Conservation (phyloP, 2,797 vertebrate species). For the Syngnathus rostellatus region DNA sequence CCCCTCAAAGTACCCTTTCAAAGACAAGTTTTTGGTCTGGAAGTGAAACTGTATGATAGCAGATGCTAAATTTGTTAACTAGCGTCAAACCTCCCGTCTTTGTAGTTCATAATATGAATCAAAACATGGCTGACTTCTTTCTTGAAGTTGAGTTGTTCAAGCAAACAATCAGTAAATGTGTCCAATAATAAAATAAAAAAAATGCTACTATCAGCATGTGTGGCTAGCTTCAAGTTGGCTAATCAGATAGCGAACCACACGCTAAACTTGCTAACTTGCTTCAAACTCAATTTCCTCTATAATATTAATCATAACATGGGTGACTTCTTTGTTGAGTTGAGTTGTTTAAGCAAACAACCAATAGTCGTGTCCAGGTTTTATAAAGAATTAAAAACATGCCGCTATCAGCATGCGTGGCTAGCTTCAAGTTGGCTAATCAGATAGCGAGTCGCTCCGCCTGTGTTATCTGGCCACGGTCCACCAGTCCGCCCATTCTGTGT, state of each 20-base stretch:
- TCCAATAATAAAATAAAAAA: slow-evolving; percentile 8
- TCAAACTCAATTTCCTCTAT: not conserved
- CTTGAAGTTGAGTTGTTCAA: not conserved
- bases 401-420: slow-evolving; percentile 46
- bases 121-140: not conserved
- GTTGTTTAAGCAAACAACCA: slow-evolving; percentile 27
- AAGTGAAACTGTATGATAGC: slow-evolving; percentile 32
- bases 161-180: slow-evolving; percentile 36
- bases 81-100: not conserved
- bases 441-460: slow-evolving; percentile 52
- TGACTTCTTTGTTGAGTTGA: not conserved
- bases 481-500: slow-evolving; percentile 51
- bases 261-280: slow-evolving; percentile 3
- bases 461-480: slow-evolving; percentile 63
- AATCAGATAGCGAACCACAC: slow-evolving; percentile 58
- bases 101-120: not conserved
- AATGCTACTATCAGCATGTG: slow-evolving; percentile 36
- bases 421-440: slow-evolving; percentile 58
- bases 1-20: slow-evolving; percentile 19
- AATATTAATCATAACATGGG: not conserved
- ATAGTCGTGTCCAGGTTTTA: slow-evolving; percentile 22
- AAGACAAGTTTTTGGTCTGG: slow-evolving; percentile 25
- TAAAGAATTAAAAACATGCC: slow-evolving; percentile 3
- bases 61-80: slow-evolving; percentile 33
- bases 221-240: slow-evolving; percentile 52